Evolutionary conservation across 2,797 vertebrate species (phyloP), one percentile per base, ranked within the genome.

Genomic region (Botia kubotai): DNA sequence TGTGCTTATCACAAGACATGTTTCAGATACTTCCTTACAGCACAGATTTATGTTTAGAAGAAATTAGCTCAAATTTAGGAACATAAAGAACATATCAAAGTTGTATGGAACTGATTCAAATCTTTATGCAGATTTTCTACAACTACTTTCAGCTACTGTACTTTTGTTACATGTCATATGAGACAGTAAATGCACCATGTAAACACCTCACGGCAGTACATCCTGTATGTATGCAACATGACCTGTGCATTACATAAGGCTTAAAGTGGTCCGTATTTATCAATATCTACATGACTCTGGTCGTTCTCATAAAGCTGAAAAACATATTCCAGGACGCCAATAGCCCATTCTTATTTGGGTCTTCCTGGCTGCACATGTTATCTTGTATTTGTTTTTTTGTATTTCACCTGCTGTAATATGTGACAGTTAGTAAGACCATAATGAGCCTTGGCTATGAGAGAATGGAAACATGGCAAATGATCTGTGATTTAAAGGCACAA

Each of bases 301-400:
- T 43, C n/a, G 19, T 55, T 53, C 67, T 63, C 33, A 26, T 8
- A 8, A 16, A 60, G 53, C 65, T 39, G 46, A 78, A 78, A 70
- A 78, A 70, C 53, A 70, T 70, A 77, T 52, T 26, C 65, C 63
- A 26, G 26, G 36, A 69, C 11, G 43, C 43, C 43, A 8, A 11
- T 46, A 10, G 43, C 10, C 10, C 43, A 46, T 69, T 70, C 7
- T n/a, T 33, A 29, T 65, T 46, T 6, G 29, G 55, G 43, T 62
- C 39, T 48, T 77, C 36, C 66, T 48, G n/a, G 2, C 66, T 23
- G 10, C 33, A 57, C 13, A 33, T 16, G 36, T 29, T 48, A 33
- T 39, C 14, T 72, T 79, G 58, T 8, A 65, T 79, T 79, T 79
- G 69, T 65, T 79, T 63, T 50, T 55, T 39, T 63, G 58, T 53